phyloP scores from a whole-genome alignment of 1,140 invertebrate genomes.

The Phortica variegata region DNA sequence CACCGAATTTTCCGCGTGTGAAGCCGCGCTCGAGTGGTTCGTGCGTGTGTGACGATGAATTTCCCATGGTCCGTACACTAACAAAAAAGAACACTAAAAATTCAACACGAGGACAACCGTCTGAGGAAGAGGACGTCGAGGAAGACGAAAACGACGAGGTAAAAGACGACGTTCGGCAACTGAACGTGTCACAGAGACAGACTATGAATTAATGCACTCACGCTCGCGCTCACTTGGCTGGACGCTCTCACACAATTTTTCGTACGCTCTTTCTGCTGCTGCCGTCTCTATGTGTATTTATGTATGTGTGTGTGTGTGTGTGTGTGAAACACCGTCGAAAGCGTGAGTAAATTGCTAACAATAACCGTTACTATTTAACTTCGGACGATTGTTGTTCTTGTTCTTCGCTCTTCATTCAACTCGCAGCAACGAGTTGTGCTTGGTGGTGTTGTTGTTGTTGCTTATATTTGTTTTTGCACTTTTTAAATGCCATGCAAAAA shows the following conservation, averaged over 20 bases:
- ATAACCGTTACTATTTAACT: constrained; percentile 35
- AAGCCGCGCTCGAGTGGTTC: constrained; percentile 57
- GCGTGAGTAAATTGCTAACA: constrained; percentile 42
- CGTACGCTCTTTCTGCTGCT: neutral
- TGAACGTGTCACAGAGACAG: no score
- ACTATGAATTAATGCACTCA: no score
- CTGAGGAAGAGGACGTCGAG: no score
- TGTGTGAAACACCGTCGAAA: no score
- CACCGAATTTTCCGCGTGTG: constrained; percentile 56
- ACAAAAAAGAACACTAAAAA: no score
- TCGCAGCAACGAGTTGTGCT: no score
- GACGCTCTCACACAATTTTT: neutral
- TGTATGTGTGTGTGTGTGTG: constrained; percentile 2
- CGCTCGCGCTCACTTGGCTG: neutral
- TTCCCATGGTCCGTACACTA: constrained; percentile 57
- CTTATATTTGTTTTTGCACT: neutral
- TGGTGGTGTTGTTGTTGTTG: no score
- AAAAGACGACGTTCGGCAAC: no score
- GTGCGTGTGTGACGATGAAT: constrained; percentile 58
- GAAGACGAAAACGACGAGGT: no score
- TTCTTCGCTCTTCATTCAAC: no score
- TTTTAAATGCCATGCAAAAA: constrained; percentile 4
- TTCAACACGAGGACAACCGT: neutral
- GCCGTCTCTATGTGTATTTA: neutral
- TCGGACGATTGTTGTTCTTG: no score